Base-by-base conservation (phyloP, 2,113 vertebrate genomes). In the Anolis carolinensis region DNA sequence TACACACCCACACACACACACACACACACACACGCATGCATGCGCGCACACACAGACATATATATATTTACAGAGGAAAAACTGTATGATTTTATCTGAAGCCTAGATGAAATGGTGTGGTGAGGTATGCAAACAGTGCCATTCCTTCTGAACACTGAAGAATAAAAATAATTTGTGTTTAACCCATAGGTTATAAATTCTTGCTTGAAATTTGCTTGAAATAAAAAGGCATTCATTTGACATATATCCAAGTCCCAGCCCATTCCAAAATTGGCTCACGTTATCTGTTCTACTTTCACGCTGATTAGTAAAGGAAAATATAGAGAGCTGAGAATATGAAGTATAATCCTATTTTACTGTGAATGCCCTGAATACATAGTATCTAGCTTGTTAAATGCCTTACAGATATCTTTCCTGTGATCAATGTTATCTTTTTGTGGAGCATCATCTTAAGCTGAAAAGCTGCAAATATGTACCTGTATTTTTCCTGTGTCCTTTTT, bases 231-330 rank as follows among this genome's bases (percentile, higher is more conserved):
- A 73, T 50, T 11, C 73, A 48, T 90, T 83, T 89, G 78, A 10
- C 78, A 23, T 13, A 23, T 59, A 62, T 59, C 81, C 32, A 74
- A 0, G 3, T 44, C 83, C 30, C 23, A 83, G 7, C 52, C 85
- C 14, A 90, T 93, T 92, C 75, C 82, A 88, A 88, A 87, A 86
- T 83, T 62, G 75, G 50, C 84, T 85, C 59, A 79, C 85, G 81
- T 21, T 82, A 74, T 86, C 2, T 0, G 27, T n/a, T 18, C 67
- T 67, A 36, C 25, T 77, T 90, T 48, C 79, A 63, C 1, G 0
- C 84, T 79, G 75, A 90, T 90, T 91, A 91, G 70, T 65, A 89
- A 86, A 91, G 83, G 81, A 2, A 1, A 87, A 78, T 85, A 74
- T 1, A 0, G 8, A 73, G 86, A 0, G 34, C 0, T 25, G 83